Evolutionary conservation across 2,797 vertebrate genomes (phyloP), one percentile per base, ranked within the genome.

Genomic region (Syngnathus rostellatus): DNA sequence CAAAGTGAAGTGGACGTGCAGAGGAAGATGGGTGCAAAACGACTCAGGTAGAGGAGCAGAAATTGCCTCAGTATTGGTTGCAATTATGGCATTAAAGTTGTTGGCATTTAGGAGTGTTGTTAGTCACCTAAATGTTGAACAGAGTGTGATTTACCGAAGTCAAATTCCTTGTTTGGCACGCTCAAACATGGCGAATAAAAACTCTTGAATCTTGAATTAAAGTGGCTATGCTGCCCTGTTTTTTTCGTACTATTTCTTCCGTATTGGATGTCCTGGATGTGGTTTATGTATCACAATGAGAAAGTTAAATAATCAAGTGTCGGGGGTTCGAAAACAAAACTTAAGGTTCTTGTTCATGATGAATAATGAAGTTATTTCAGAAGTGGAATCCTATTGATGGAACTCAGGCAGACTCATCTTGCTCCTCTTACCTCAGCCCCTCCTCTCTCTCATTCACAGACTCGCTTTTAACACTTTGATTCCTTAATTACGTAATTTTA

Each of bases 1-100:
- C 63, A 25, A 41, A 65, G 63, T 54, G n/a, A 65, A 65, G 11
- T 40, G 38, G 48, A 53, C 50, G 21, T 40, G 63, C 50, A 39
- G 46, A 65, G 19, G 50, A 64, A 64, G 45, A 51, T 0, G 5
- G 8, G 11, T 19, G 31, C 41, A 14, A 62, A 62, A 8, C 38
- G 10, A 40, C 16, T 14, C 37, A 64, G 62, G 16, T 19, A 50
- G 43, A 50, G 45, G 45, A 11, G 17, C 31, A 64, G 25, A 64
- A 46, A n/a, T 51, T 63, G 19, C 31, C 23, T 63, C 40, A 63
- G 48, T 53, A 6, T 51, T 37, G 14, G 31, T 53, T 64, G 17
- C 63, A 64, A 51, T 38, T 64, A 39, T 39, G 31, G 48, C 25
- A 38, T 53, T 5, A 6, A 38, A 23, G 23, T 23, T 23, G 23